Conservation (phyloP, 2,113 vertebrate genomes). For the Notothenia coriiceps region DNA sequence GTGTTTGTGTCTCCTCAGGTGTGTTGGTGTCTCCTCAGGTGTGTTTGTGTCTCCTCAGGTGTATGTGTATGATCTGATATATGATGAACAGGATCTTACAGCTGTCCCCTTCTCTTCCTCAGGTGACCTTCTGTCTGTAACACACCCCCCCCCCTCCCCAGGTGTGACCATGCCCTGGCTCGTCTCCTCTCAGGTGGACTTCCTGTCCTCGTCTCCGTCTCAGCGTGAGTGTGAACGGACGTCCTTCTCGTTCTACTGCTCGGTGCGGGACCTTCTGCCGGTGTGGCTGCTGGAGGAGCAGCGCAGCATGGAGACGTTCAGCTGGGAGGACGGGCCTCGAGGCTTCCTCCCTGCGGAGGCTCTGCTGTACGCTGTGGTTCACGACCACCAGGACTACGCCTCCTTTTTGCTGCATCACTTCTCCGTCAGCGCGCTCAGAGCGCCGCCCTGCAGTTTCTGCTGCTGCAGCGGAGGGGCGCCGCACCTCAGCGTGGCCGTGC, state of each 20-base stretch:
- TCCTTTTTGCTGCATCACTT: constrained; percentile 88
- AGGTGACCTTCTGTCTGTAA: too few relatives aligned
- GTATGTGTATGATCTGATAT: too few relatives aligned
- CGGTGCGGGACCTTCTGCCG: constrained; percentile 90
- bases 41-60: too few relatives aligned
- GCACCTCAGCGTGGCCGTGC: constrained; percentile 91
- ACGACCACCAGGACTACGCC: constrained; percentile 93
- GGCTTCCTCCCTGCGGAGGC: constrained; percentile 92
- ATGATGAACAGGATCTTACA: too few relatives aligned
- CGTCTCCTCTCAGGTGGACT: constrained; percentile 41
- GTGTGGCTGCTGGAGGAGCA: constrained; percentile 96
- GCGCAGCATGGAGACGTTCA: constrained; percentile 92
- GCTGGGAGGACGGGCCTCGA: constrained; percentile 92
- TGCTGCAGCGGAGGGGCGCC: constrained; percentile 86
- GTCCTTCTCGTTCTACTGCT: constrained; percentile 94
- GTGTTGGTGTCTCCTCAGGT: too few relatives aligned
- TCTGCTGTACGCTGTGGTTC: constrained; percentile 93
- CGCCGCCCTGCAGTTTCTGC: constrained; percentile 89
- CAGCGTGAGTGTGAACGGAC: constrained; percentile 92
- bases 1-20: too few relatives aligned
- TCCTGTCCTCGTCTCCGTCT: constrained; percentile 70
- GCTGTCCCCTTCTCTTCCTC: too few relatives aligned
- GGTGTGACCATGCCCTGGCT: constrained; percentile 65
- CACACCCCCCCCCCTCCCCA: too few relatives aligned
- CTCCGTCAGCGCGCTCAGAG: constrained; percentile 84